A percentile compares a stretch with the other conserved stretches of the same genome.
These are phyloP conservation scores for Sinotaia quadrata DNA, from an alignment of 2,888 invertebrate species.

Conservation along the genomic window DNA sequence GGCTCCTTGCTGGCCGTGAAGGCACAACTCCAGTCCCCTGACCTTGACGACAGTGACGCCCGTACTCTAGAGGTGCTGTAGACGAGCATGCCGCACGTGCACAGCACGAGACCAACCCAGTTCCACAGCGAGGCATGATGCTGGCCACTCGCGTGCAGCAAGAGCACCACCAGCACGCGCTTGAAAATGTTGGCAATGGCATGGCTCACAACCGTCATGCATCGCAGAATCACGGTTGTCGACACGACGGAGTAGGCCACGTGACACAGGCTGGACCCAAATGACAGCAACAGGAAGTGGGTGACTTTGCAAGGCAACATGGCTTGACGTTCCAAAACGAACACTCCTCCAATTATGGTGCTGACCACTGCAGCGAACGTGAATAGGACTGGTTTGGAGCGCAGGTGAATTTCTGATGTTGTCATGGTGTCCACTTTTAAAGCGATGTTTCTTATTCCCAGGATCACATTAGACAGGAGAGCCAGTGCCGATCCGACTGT, in stretches of 20 bases:
- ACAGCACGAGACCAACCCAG: constrained; percentile 31
- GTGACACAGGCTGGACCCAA: constrained; percentile 38
- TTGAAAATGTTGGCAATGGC: constrained; percentile 45
- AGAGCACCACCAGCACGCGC: constrained; percentile 39
- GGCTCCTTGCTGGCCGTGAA: too few species aligned
- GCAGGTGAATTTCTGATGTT: too few species aligned
- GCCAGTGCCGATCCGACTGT: constrained; percentile 38
- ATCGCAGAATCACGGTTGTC: constrained; percentile 36
- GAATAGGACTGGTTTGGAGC: too few species aligned
- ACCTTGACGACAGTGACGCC: neutral
- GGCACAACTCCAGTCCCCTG: too few species aligned
- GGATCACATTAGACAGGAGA: constrained; percentile 42
- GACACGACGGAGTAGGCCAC: constrained; percentile 46
- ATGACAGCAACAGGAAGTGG: constrained; percentile 5
- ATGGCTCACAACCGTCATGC: constrained; percentile 45
- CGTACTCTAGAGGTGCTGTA: constrained; percentile 3
- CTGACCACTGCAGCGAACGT: too few species aligned
- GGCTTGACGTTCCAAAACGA: neutral
- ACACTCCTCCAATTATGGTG: too few species aligned
- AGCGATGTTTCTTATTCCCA: constrained; percentile 40
- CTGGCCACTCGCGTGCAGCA: constrained; percentile 36
- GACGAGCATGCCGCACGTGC: constrained; percentile 28
- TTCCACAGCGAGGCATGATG: constrained; percentile 29
- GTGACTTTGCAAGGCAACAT: neutral
- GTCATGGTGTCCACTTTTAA: constrained; percentile 39